Evolutionary conservation across 1,140 invertebrate species (phyloP).

Genomic region (Papilio polyxenes): DNA sequence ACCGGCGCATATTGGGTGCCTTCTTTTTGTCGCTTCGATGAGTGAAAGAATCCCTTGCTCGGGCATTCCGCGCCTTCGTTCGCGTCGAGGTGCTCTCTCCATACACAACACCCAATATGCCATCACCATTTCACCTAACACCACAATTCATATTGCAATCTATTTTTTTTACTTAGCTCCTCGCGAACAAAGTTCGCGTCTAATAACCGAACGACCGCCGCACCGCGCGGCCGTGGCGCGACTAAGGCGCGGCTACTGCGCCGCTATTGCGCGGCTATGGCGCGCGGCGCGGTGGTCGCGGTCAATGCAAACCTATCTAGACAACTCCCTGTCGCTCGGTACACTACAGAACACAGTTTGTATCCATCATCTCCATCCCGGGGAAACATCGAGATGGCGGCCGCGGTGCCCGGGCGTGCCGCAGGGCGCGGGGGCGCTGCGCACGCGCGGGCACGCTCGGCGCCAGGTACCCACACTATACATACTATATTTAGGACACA

Average conservation of each 20-base stretch:
- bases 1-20: slow-evolving; percentile 65
- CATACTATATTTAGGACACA: slow-evolving; percentile 76
- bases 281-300: slow-evolving; percentile 45
- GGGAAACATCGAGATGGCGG: slow-evolving; percentile 68
- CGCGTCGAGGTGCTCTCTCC: slow-evolving; percentile 51
- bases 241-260: slow-evolving; percentile 38
- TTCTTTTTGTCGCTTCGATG: slow-evolving; percentile 25
- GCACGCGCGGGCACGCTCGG: slow-evolving; percentile 51
- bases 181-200: slow-evolving; percentile 59
- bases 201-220: slow-evolving; percentile 49
- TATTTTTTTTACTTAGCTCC: slow-evolving; percentile 75
- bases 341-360: slow-evolving; percentile 79
- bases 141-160: slow-evolving; percentile 74
- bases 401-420: slow-evolving; percentile 50
- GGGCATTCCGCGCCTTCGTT: background rate
- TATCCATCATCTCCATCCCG: slow-evolving; percentile 72
- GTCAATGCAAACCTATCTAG: slow-evolving; percentile 72
- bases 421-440: slow-evolving; percentile 41
- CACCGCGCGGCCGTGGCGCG: slow-evolving; percentile 41
- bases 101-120: slow-evolving; percentile 79
- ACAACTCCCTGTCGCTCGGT: slow-evolving; percentile 74
- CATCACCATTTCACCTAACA: slow-evolving; percentile 62
- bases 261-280: slow-evolving; percentile 35
- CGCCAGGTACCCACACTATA: slow-evolving; percentile 72
- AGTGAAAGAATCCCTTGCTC: slow-evolving; percentile 4